Evolutionary conservation across 2,113 vertebrate genomes (phyloP).

Genomic region (Chelonoidis abingdonii): DNA sequence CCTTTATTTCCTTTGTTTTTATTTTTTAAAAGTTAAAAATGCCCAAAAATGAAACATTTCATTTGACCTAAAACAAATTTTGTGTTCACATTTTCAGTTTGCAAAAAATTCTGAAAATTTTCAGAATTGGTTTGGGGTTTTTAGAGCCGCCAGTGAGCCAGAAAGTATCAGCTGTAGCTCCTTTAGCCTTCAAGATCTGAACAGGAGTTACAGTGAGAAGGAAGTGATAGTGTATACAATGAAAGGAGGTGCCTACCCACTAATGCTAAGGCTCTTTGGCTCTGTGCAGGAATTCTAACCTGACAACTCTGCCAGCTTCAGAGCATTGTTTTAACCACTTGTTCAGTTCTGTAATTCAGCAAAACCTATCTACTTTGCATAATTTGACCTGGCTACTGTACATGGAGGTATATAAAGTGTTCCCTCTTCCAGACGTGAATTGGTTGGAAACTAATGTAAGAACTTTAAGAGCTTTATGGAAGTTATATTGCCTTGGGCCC

Average conservation of each 20-base stretch:
- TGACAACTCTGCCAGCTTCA: constrained; percentile 41
- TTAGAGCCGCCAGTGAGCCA: not conserved
- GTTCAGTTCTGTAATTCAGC: not conserved
- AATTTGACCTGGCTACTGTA: constrained; percentile 19
- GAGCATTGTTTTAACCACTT: not conserved
- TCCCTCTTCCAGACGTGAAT: constrained; percentile 1
- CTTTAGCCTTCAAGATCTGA: not conserved
- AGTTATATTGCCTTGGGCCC: not conserved
- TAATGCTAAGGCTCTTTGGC: not conserved
- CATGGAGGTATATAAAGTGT: not conserved
- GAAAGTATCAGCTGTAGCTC: not conserved
- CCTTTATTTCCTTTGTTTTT: not conserved
- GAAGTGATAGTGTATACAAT: not conserved
- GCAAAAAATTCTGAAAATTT: not conserved
- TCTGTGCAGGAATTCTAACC: constrained; percentile 36
- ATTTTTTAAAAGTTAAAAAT: not conserved
- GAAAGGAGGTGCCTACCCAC: not conserved
- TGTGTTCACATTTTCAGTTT: not conserved
- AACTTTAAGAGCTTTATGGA: not conserved
- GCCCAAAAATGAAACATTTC: not conserved
- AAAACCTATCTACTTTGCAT: constrained; percentile 10
- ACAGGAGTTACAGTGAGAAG: not conserved
- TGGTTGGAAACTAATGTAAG: constrained; percentile 16
- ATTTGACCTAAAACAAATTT: not conserved
- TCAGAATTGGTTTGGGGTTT: not conserved